Evolutionary conservation across 1,140 invertebrate species (phyloP), one percentile per base, ranked within the genome.

Genomic region (Leguminivora glycinivorella): DNA sequence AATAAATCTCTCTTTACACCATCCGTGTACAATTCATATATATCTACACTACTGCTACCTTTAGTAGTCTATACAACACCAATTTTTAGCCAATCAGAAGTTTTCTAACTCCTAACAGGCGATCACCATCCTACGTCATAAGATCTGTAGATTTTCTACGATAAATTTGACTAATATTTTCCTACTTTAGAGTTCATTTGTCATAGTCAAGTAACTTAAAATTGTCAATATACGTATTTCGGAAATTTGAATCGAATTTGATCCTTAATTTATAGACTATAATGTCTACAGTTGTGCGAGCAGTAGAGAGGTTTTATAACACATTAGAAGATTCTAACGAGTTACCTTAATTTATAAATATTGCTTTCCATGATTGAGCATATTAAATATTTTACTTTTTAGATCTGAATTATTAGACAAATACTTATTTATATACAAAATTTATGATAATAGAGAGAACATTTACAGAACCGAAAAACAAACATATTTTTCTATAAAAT

Each of bases 341-440:
- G 58, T 63, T 29, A 63, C 29, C 58, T 63, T 63, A 63, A 9
- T n/a, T 58, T 60, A 60, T 22, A 60, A 60, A 60, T 63, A 63
- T 63, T 63, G 58, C 58, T 63, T 63, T 63, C 7, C 26, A 63
- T 34, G 26, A 63, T 63, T 63, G 58, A 63, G 58, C 58, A 63
- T 63, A 63, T 9, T 63, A 5, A 34, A 60, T 1, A 43, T 43
- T 43, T 26, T 7, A 63, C n/a, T 17, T n/a, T 14, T 7, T 63
- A 12, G 25, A 34, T 3, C 26, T 63, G 25, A 63, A 63, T 29
- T 19, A 63, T 63, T 63, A 34, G 58, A 63, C n/a, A 63, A 12
- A 52, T 17, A 3, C 0, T 52, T 52, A 38, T 12, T 2, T 14
- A 14, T 38, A 34, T 12, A 34, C 6, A 34, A 34, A 34, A 34